These are phyloP conservation scores for Umimayanthus kanabou DNA, from an alignment of 92 coral and sea anemone species.

Conservation along the genomic window DNA sequence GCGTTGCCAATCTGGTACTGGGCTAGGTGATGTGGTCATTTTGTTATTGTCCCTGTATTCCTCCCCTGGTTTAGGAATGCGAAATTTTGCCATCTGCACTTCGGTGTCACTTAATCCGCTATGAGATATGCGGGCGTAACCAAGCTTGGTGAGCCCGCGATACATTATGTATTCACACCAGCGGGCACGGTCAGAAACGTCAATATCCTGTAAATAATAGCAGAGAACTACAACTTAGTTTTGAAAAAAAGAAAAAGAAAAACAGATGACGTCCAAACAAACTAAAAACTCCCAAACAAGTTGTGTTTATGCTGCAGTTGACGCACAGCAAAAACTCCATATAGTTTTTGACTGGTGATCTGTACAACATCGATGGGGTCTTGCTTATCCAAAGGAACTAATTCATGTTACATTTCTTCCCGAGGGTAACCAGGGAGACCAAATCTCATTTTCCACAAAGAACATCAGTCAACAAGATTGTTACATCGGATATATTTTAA, in stretches of 20 bases:
- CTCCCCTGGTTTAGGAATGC: conserved; percentile 65
- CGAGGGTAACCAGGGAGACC: too few species aligned
- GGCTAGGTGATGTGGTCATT: conserved; percentile 61
- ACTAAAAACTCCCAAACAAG: too few species aligned
- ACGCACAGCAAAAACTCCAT: too few species aligned
- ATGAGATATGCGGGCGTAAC: conserved; percentile 96
- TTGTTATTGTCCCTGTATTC: conserved; percentile 64
- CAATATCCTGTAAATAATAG: conserved; percentile 76
- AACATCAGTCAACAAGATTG: too few species aligned
- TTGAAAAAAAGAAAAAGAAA: not conserved
- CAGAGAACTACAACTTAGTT: not conserved
- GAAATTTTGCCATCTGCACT: conserved; percentile 89
- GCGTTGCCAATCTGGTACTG: conserved; percentile 70
- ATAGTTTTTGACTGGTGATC: too few species aligned
- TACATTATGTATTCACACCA: conserved; percentile 99
- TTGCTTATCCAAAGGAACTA: too few species aligned
- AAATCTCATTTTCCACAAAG: too few species aligned
- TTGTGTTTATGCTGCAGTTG: too few species aligned
- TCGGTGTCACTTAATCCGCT: conserved; percentile 98
- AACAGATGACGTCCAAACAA: not conserved
- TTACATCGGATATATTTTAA: too few species aligned
- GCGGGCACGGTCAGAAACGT: conserved; percentile 71
- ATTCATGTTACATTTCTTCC: too few species aligned
- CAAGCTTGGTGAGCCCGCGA: conserved; percentile 84
- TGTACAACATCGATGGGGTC: too few species aligned